These are phyloP conservation scores for Temnothorax rugatulus DNA, from an alignment of 2,888 invertebrate genomes.

Conservation along the genomic window DNA sequence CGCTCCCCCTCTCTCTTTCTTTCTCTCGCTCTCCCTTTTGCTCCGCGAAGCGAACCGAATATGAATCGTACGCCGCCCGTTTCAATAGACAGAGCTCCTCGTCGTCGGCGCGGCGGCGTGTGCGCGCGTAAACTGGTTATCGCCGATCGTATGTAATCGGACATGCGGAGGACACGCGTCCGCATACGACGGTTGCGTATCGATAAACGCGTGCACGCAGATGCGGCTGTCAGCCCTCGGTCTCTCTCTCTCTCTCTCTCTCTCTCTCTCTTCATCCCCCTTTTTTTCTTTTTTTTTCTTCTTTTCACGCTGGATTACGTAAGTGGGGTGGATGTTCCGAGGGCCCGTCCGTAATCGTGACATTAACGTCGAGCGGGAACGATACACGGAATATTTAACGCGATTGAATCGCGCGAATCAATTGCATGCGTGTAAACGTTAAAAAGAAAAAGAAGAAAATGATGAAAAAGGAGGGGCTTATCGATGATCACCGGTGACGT, in stretches of 20 bases:
- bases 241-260: too few species aligned
- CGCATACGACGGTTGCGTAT: constrained; percentile 18
- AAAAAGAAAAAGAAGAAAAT: not conserved
- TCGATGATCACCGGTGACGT: not conserved
- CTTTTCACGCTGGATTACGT: not conserved
- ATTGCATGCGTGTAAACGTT: not conserved
- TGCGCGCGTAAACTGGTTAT: constrained; percentile 43
- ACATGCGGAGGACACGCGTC: constrained; percentile 37
- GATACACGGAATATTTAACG: not conserved
- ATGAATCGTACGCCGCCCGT: constrained; percentile 29
- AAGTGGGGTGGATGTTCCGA: not conserved
- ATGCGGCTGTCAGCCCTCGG: constrained; percentile 14
- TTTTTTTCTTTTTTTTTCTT: not conserved
- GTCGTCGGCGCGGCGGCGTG: not conserved
- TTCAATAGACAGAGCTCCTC: constrained; percentile 27
- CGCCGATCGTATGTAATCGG: constrained; percentile 47
- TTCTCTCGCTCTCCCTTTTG: not conserved
- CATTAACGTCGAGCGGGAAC: not conserved
- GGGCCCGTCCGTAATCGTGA: not conserved
- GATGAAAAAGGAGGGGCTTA: not conserved
- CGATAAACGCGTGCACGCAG: constrained; percentile 32
- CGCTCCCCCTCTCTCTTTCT: not conserved
- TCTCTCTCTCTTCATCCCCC: not conserved
- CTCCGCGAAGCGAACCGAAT: not conserved
- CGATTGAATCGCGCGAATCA: not conserved